Conservation (phyloP, 2,888 invertebrate species). For the Caenorhabditis sp. region DNA sequence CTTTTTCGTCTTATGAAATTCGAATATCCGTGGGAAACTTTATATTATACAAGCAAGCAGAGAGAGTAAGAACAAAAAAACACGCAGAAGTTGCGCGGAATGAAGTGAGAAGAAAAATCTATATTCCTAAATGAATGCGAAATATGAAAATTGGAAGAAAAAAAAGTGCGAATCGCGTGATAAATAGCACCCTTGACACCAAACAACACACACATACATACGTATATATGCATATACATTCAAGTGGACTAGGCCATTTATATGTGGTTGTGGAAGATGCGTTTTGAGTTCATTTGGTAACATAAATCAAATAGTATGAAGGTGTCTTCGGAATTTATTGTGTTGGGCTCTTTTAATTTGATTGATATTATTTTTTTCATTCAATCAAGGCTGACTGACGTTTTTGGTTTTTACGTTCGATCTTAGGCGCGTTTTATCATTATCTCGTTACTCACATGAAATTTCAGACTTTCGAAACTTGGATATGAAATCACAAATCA, state of each 20-base stretch:
- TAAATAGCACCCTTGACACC: not conserved
- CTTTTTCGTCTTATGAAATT: constrained; percentile 23
- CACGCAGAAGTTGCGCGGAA: not conserved
- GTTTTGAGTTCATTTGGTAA: not conserved
- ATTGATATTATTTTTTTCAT: no score
- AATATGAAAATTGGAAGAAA: not conserved
- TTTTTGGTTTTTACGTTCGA: no score
- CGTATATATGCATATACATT: not conserved
- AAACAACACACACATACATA: not conserved
- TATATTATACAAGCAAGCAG: constrained; percentile 3
- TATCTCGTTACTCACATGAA: no score
- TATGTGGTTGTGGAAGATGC: no score
- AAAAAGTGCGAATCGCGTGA: not conserved
- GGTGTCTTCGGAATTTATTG: no score
- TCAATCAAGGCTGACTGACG: no score
- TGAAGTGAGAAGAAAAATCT: not conserved
- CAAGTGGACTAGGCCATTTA: not conserved
- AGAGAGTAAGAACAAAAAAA: not conserved
- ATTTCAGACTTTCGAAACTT: no score
- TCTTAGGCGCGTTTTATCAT: no score
- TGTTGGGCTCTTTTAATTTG: no score
- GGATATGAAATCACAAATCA: no score
- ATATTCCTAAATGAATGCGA: not conserved
- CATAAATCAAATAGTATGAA: no score
- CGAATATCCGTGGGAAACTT: constrained; percentile 36